Evolutionary conservation across 1,140 invertebrate genomes (phyloP), one percentile per base, ranked within the genome.

Genomic region (Zaprionus africanus): DNA sequence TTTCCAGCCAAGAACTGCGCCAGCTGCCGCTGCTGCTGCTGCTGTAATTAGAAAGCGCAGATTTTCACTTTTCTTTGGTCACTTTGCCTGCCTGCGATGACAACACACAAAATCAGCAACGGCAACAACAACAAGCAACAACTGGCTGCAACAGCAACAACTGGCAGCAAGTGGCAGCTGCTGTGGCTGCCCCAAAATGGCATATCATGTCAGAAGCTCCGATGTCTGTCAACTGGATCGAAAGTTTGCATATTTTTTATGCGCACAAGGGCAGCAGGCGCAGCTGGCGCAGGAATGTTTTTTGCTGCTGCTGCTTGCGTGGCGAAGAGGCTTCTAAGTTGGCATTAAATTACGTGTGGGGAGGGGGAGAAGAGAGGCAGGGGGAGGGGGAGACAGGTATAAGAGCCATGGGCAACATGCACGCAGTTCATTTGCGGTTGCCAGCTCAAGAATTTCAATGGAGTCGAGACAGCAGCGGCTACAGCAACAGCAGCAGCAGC

Each of bases 391-490:
- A 54, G 51, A 64, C 62, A 64, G 58, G 46, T 31, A 56, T 56
- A 34, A 43, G 61, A 43, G 58, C 36, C 61, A 63, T 64, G 31
- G 56, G 57, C 63, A 57, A 71, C 67, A 71, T 65, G 73, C 69
- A 77, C 62, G 69, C 80, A 78, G 79, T 78, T 82, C 80, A 82
- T 81, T 82, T 82, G 80, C 78, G 70, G 75, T 85, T 85, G 68
- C 51, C 53, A 63, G 63, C 58, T 64, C 74, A 84, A 85, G 82
- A 84, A 84, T 85, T 84, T 84, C 82, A 78, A 84, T 83, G 81
- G 81, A 83, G 54, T 80, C 38, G 24, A 58, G 41, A 54, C 71
- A 34, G 63, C 66, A 73, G 51, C 51, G 34, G 38, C 28, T 53
- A 9, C 61, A 49, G n/a, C 53, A 71, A n/a, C 79, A 81, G 56